Evolutionary conservation across 2,888 invertebrate species (phyloP), one percentile per base, ranked within the genome.

Genomic region (Nomada fabriciana): DNA sequence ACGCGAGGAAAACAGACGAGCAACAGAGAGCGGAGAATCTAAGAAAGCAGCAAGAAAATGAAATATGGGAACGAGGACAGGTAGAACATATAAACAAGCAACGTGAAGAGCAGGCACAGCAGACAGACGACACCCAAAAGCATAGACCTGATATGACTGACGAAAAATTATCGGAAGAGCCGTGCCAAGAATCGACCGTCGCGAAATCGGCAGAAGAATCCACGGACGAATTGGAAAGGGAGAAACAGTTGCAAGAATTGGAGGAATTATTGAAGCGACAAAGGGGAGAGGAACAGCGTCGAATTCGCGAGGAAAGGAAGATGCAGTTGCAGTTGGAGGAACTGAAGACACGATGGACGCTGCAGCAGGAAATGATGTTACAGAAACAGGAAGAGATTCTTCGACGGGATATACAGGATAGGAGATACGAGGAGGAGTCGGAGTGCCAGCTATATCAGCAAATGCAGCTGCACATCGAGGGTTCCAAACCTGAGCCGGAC

Each of bases 281-380:
- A 0, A 7, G n/a, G 25, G 63, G 60, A 11, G 55, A 67, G n/a
- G 60, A 76, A 11, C 72, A 81, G 10, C 73, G 79, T 53, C 36
- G 53, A 61, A 23, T 42, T 18, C 69, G 77, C 18, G 55, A 65
- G 3, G 55, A 74, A 11, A 71, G 50, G 23, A 73, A 63, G 0
- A 10, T 69, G 52, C 77, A 78, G 15, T 10, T 68, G 53, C 82
- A 80, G 55, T 36, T 82, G 47, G 61, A 68, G 20, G 70, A 85
- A 0, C 25, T 75, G 50, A 64, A 47, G 10, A 11, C 25, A 2
- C 36, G 64, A 2, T 64, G 70, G 43, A 50, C 23, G 1, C 9
- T 64, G 43, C 71, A 68, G 42, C 72, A 78, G 43, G 76, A 68
- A 0, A 1, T 75, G 15, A 25, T 52, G 9, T n/a, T 70, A 15